A percentile compares a stretch with the other conserved stretches of the same genome.
phyloP scores from a whole-genome alignment of 2,113 vertebrate genomes.

The Pseudopodoces humilis region DNA sequence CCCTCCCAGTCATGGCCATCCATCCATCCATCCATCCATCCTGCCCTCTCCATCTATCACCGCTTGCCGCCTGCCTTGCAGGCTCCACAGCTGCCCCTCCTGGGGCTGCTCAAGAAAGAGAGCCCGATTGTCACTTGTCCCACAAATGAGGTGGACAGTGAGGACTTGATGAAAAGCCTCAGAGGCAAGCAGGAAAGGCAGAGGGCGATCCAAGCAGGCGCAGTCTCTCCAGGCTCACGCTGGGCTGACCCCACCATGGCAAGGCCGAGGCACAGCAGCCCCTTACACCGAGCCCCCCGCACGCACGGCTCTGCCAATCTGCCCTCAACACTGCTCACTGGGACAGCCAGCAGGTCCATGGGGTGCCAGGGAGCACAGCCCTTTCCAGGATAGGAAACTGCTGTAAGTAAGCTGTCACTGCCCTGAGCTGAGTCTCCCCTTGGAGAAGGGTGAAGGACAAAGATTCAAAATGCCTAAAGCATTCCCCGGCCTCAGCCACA shows the following conservation, averaged over 20 bases:
- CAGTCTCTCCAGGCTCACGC: background rate
- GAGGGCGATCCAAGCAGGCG: too few relatives aligned
- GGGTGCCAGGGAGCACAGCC: background rate
- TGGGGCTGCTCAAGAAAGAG: background rate
- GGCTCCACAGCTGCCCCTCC: background rate
- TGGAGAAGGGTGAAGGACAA: background rate
- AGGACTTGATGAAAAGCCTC: background rate
- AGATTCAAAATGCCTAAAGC: accelerated
- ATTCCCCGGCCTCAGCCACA: accelerated
- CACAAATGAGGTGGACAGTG: background rate
- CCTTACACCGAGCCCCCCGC: accelerated
- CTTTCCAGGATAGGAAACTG: background rate
- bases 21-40: background rate
- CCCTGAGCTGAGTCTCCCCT: background rate
- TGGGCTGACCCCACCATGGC: background rate
- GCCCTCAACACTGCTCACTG: background rate
- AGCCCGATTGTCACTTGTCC: background rate
- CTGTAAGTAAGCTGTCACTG: background rate
- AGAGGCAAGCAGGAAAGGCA: background rate
- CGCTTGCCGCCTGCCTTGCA: background rate
- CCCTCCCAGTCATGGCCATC: background rate
- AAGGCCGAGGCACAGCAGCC: background rate
- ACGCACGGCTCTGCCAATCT: accelerated
- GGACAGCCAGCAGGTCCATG: background rate
- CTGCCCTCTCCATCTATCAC: background rate